phyloP scores from a whole-genome alignment of 1,140 invertebrate species.

The Cardiocondyla obscurior region DNA sequence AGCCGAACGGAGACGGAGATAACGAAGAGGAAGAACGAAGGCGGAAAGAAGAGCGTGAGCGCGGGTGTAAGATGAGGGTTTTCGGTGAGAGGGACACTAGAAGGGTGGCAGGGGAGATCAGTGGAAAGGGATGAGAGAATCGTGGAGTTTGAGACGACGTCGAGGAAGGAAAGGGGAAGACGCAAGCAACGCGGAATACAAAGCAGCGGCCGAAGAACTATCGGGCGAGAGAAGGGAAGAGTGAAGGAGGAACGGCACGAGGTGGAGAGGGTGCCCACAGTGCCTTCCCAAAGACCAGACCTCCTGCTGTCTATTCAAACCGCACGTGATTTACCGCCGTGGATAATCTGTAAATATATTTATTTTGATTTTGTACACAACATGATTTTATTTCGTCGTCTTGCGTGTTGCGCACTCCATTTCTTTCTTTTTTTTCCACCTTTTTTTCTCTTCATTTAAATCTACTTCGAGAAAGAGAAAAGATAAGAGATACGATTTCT shows the following conservation, averaged over 20 bases:
- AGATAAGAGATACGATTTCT: too few relatives aligned
- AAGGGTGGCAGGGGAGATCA: constrained; percentile 43
- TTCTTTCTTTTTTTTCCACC: too few relatives aligned
- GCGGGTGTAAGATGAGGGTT: constrained; percentile 69
- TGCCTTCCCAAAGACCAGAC: constrained; percentile 70
- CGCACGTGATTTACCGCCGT: constrained; percentile 80
- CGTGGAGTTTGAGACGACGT: constrained; percentile 66
- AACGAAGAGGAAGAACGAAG: constrained; percentile 58
- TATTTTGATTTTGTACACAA: constrained; percentile 83
- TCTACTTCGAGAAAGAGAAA: neutral
- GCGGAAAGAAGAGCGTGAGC: constrained; percentile 27
- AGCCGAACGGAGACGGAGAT: constrained; percentile 49
- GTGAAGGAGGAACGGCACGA: constrained; percentile 43
- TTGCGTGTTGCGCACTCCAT: neutral
- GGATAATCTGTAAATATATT: constrained; percentile 84
- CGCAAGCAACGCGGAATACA: constrained; percentile 80
- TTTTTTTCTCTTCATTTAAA: constrained; percentile 11
- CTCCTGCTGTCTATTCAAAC: constrained; percentile 82
- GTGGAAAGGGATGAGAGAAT: constrained; percentile 66
- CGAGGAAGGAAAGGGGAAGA: constrained; percentile 58
- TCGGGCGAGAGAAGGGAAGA: constrained; percentile 67
- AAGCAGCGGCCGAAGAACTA: constrained; percentile 77
- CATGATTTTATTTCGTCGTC: constrained; percentile 73
- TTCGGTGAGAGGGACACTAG: constrained; percentile 64
- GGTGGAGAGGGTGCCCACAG: constrained; percentile 48